Evolutionary conservation across 2,888 invertebrate genomes (phyloP).

Genomic region (Drosophila niveifrons): DNA sequence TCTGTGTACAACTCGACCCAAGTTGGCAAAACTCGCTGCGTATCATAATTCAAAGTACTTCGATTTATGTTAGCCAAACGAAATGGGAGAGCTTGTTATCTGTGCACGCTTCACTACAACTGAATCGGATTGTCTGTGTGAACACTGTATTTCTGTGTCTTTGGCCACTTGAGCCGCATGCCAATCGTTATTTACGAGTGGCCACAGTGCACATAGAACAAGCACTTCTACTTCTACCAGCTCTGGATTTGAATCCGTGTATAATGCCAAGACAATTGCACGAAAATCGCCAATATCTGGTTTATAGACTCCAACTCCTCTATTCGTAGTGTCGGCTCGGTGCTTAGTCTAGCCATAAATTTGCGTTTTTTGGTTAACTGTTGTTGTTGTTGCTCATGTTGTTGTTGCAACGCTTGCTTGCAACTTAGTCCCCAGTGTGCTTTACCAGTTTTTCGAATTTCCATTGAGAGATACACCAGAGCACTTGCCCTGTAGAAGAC

Average conservation of each 20-base stretch:
- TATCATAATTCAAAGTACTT: constrained; percentile 69
- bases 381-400: constrained; percentile 30
- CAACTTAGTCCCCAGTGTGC: constrained; percentile 37
- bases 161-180: constrained; percentile 62
- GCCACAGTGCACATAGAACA: constrained; percentile 19
- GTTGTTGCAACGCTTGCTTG: constrained; percentile 32
- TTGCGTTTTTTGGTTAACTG: constrained; percentile 71
- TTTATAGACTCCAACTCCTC: constrained; percentile 19
- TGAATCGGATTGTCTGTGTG: constrained; percentile 7
- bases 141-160: constrained; percentile 20
- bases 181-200: constrained; percentile 73
- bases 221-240: constrained; percentile 36
- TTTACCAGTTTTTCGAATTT: constrained; percentile 42
- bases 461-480: constrained; percentile 40
- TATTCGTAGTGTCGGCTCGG: constrained; percentile 15
- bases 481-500: neutral
- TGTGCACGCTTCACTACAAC: constrained; percentile 3
- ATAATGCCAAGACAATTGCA: constrained; percentile 68
- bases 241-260: constrained; percentile 37
- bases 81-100: neutral
- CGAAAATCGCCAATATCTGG: constrained; percentile 27
- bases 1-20: constrained; percentile 33
- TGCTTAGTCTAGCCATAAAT: constrained; percentile 66
- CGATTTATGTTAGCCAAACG: constrained; percentile 58
- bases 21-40: constrained; percentile 28